These are phyloP conservation scores for Aulostomus chinensis DNA, from an alignment of 2,797 vertebrate species.

Conservation along the genomic window DNA sequence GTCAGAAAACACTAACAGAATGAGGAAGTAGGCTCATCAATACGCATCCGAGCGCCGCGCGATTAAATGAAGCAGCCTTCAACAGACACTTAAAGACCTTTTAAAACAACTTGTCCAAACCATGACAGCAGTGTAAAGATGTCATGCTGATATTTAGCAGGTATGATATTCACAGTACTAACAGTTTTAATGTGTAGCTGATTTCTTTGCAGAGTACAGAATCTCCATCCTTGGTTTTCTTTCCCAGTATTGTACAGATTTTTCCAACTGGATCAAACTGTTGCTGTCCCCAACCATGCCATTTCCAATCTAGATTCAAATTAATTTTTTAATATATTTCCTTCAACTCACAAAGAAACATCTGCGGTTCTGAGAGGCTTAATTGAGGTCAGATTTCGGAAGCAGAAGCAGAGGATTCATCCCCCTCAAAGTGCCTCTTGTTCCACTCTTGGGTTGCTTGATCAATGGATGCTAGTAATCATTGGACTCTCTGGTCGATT, in stretches of 20 bases:
- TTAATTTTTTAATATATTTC: too few relatives aligned
- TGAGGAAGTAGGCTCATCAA: neutral
- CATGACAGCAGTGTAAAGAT: neutral
- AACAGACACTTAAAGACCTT: neutral
- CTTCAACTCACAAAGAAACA: conserved; percentile 10
- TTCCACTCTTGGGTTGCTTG: conserved; percentile 32
- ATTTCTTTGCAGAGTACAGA: too few relatives aligned
- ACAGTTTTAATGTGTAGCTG: too few relatives aligned
- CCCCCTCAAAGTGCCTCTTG: conserved; percentile 34
- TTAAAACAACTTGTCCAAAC: too few relatives aligned
- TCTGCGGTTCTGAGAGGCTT: conserved; percentile 1
- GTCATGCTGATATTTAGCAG: neutral
- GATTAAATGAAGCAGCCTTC: neutral
- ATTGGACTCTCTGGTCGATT: conserved; percentile 57
- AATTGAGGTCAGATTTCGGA: conserved; percentile 20
- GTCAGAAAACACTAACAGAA: neutral
- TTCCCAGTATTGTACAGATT: too few relatives aligned
- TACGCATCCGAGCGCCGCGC: neutral
- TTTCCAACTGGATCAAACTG: too few relatives aligned
- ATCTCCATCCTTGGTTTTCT: too few relatives aligned
- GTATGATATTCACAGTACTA: neutral
- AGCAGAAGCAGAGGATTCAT: conserved; percentile 9
- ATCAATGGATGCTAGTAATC: conserved; percentile 58
- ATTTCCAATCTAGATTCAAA: too few relatives aligned
- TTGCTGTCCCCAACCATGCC: too few relatives aligned